phyloP scores from a whole-genome alignment of 2,797 vertebrate genomes.

The Hippoglossus hippoglossus region DNA sequence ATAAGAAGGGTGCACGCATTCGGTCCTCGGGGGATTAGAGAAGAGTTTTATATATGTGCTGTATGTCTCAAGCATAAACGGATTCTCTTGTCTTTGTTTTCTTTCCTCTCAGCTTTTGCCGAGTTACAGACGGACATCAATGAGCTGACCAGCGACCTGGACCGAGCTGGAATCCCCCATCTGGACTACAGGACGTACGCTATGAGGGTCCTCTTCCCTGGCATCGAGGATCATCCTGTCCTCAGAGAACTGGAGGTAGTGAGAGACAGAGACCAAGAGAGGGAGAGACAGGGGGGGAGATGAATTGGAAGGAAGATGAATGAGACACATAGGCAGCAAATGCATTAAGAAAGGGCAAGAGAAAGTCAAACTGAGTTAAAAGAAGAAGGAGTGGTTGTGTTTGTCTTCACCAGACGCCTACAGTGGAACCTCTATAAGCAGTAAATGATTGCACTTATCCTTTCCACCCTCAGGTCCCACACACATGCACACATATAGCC shows the following conservation, averaged over 20 bases:
- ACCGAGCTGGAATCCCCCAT: slow-evolving; percentile 94
- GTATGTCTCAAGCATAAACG: slow-evolving; percentile 25
- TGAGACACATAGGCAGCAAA: slow-evolving; percentile 19
- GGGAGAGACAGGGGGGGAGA: slow-evolving; percentile 84
- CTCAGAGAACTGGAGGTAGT: slow-evolving; percentile 95
- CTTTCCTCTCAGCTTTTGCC: slow-evolving; percentile 88
- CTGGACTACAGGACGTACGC: slow-evolving; percentile 95
- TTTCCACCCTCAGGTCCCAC: slow-evolving; percentile 41
- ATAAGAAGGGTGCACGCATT: slow-evolving; percentile 59
- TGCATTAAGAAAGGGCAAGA: slow-evolving; percentile 22
- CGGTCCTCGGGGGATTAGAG: slow-evolving; percentile 49
- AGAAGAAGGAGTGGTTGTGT: slow-evolving; percentile 19
- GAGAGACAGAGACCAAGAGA: slow-evolving; percentile 82
- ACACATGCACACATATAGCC: slow-evolving; percentile 25
- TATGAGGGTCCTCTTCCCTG: slow-evolving; percentile 96
- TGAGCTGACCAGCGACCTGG: slow-evolving; percentile 95
- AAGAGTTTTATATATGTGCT: slow-evolving; percentile 42
- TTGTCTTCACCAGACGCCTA: slow-evolving; percentile 29
- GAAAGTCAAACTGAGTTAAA: slow-evolving; percentile 44
- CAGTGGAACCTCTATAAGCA: slow-evolving; percentile 50
- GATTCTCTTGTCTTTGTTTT: slow-evolving; percentile 1
- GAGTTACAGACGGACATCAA: slow-evolving; percentile 99
- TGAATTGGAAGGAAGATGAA: slow-evolving; percentile 78
- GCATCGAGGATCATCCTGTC: slow-evolving; percentile 97
- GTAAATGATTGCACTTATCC: slow-evolving; percentile 55